phyloP scores from a whole-genome alignment of 2,113 vertebrate species.

The Montifringilla adamsi region DNA sequence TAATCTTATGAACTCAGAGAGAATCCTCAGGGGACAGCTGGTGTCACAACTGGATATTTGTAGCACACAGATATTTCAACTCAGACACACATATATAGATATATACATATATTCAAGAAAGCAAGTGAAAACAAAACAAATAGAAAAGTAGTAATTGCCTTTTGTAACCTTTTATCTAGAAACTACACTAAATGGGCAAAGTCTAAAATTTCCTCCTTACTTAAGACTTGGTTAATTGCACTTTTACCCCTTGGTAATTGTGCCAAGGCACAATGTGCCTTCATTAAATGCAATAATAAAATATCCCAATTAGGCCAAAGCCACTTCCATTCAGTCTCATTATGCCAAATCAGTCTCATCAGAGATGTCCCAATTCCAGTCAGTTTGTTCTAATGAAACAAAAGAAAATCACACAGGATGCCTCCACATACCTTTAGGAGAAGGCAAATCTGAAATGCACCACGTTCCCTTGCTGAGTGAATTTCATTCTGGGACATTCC shows the following conservation, averaged over 20 bases:
- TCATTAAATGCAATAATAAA: not conserved
- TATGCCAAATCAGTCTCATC: not conserved
- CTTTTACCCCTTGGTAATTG: not conserved
- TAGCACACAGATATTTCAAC: not conserved
- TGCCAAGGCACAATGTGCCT: not conserved
- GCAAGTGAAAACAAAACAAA: not conserved
- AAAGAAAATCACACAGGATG: not conserved
- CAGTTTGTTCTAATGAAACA: not conserved
- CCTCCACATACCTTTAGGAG: not conserved
- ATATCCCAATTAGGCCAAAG: not conserved
- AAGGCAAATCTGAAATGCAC: not conserved
- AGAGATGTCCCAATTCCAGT: not conserved
- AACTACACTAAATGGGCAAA: not conserved
- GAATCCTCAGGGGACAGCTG: not conserved
- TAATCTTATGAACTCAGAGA: not conserved
- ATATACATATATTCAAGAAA: not conserved
- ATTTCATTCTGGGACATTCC: not conserved
- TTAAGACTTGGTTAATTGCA: not conserved
- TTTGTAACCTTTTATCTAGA: not conserved
- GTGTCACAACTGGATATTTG: not conserved
- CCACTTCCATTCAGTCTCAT: not conserved
- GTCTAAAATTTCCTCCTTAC: not conserved
- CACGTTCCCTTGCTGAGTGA: rapidly evolving
- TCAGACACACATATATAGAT: not conserved
- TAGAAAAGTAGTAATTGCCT: not conserved